phyloP scores from a whole-genome alignment of 2,113 vertebrate species.

The Nothocercus nigrocapillus region DNA sequence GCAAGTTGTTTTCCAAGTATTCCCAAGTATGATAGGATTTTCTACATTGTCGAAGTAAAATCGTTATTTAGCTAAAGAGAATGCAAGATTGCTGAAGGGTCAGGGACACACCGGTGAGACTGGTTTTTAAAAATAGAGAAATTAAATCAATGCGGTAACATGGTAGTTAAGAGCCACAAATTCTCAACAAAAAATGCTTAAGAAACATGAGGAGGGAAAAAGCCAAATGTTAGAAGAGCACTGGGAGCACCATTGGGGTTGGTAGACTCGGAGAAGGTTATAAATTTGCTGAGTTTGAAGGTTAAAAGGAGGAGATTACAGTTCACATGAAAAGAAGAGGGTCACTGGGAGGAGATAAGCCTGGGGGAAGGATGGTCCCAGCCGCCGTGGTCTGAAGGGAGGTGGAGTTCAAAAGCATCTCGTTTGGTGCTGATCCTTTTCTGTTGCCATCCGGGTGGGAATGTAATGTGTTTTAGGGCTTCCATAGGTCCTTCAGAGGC shows the following conservation, averaged over 20 bases:
- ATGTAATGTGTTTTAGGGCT: neutral
- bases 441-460: neutral
- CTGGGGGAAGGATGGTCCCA: neutral
- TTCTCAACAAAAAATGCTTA: neutral
- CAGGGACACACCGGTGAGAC: neutral
- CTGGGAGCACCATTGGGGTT: neutral
- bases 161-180: neutral
- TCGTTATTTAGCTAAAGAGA: neutral
- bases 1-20: neutral
- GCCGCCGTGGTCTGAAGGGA: neutral
- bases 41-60: neutral
- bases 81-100: neutral
- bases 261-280: neutral
- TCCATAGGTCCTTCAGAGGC: neutral
- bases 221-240: neutral
- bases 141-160: neutral
- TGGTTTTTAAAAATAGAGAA: neutral
- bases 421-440: neutral
- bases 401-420: neutral
- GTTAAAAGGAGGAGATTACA: neutral
- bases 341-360: neutral
- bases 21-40: neutral
- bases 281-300: rapidly evolving
- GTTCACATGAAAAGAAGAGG: neutral
- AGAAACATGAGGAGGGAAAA: neutral